Percentiles rank a stretch among this genome's conserved stretches.
Conservation (phyloP, 2,888 invertebrate species). For the Gastrophysa polygoni region DNA sequence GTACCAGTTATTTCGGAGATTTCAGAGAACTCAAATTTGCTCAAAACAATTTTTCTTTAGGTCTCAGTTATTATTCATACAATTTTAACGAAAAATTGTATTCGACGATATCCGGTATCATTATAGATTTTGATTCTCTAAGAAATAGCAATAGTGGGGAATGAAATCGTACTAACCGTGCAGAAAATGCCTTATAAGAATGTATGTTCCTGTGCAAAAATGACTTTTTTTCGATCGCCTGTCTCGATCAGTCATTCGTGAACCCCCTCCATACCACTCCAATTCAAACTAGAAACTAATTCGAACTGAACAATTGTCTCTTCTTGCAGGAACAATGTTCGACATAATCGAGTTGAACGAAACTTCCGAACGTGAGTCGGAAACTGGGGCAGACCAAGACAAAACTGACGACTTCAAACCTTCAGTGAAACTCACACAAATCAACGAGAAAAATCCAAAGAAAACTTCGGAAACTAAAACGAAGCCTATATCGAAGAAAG, state of each 20-base stretch:
- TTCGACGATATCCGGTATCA: too few relatives aligned
- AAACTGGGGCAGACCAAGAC: conserved; percentile 25
- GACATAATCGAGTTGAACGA: conserved; percentile 57
- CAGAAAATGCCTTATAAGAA: too few relatives aligned
- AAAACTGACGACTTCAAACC: conserved; percentile 21
- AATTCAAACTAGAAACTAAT: conserved; percentile 15
- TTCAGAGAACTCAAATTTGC: too few relatives aligned
- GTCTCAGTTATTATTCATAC: too few relatives aligned
- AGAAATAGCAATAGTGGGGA: too few relatives aligned
- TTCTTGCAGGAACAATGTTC: conserved; percentile 52
- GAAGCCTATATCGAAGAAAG: conserved; percentile 42
- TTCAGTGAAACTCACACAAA: conserved; percentile 20
- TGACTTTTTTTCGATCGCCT: background rate
- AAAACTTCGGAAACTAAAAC: conserved; percentile 29
- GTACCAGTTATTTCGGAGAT: too few relatives aligned
- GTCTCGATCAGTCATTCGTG: background rate
- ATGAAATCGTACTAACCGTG: too few relatives aligned
- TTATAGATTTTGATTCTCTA: too few relatives aligned
- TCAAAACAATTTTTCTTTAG: too few relatives aligned
- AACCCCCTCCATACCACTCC: background rate
- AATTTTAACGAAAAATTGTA: too few relatives aligned
- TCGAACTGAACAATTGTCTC: conserved; percentile 4
- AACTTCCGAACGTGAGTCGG: conserved; percentile 45
- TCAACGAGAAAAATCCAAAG: conserved; percentile 20
- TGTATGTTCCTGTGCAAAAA: too few relatives aligned